Evolutionary conservation across 37 sponge, comb jelly and placozoan genomes (phyloP).

Genomic region (Oopsacas minuta): DNA sequence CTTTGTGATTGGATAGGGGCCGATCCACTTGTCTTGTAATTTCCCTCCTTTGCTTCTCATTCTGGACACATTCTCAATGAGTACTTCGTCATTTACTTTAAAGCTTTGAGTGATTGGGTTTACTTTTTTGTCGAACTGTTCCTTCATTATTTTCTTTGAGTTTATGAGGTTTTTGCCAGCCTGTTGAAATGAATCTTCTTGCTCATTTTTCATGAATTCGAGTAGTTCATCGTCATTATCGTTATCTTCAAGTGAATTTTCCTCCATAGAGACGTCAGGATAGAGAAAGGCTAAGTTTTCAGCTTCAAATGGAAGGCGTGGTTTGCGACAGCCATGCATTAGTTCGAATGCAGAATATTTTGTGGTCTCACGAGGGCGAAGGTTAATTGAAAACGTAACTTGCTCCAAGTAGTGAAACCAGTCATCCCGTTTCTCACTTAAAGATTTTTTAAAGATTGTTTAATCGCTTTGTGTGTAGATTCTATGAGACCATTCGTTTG

Average conservation of each 20-base stretch:
- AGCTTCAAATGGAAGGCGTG: neutral
- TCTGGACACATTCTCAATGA: neutral
- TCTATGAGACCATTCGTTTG: neutral
- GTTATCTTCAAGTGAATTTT: neutral
- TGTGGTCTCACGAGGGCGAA: neutral
- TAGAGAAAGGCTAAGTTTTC: too few species aligned
- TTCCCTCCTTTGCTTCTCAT: neutral
- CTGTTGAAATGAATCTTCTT: neutral
- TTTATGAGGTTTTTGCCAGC: neutral
- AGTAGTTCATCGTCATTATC: neutral
- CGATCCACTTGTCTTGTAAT: neutral
- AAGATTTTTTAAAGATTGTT: neutral
- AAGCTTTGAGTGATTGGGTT: neutral
- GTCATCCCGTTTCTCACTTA: neutral
- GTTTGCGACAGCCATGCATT: conserved; percentile 13
- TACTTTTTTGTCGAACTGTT: neutral
- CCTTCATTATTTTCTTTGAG: neutral
- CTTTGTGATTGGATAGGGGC: neutral
- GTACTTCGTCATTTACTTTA: neutral
- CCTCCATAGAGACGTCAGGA: neutral
- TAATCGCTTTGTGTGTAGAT: neutral
- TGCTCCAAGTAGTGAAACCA: neutral
- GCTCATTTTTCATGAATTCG: neutral
- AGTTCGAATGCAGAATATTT: neutral
- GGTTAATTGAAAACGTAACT: neutral